These are phyloP conservation scores for Lethrus apterus DNA, from an alignment of 1,140 invertebrate species.

Conservation along the genomic window DNA sequence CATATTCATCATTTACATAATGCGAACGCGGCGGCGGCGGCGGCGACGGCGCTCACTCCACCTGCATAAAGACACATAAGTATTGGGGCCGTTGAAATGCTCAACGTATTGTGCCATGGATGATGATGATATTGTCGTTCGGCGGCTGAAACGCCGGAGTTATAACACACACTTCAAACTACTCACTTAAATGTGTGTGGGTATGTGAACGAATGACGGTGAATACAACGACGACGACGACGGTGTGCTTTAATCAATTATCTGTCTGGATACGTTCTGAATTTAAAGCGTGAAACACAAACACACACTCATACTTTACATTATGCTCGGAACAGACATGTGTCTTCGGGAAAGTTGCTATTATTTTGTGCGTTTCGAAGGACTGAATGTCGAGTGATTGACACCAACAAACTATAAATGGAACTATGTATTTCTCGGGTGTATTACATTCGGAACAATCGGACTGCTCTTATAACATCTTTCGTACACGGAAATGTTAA, in stretches of 20 bases:
- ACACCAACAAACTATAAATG: no score
- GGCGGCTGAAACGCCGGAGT: background rate
- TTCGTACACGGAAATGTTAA: no score
- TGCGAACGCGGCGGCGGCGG: background rate
- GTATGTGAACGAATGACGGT: no score
- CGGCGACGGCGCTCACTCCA: background rate
- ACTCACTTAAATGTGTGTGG: conserved; percentile 6
- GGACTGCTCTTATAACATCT: no score
- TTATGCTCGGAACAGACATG: conserved; percentile 12
- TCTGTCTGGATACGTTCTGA: conserved; percentile 13
- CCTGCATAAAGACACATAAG: no score
- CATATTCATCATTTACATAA: conserved; percentile 12
- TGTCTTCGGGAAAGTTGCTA: conserved; percentile 12
- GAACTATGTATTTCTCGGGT: no score
- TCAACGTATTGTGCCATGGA: no score
- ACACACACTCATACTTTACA: conserved; percentile 6
- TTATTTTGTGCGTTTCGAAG: no score
- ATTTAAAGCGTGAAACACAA: conserved; percentile 13
- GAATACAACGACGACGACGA: no score
- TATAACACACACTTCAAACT: conserved; percentile 11
- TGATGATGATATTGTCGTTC: conserved; percentile 4
- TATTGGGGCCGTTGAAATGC: conserved; percentile 1
- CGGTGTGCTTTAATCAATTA: conserved; percentile 12
- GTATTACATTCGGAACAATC: no score
- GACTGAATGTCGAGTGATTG: no score